Percentiles rank a stretch among this genome's conserved stretches.
Conservation (phyloP, 2,888 invertebrate species). For the Cantharis flavilabris region DNA sequence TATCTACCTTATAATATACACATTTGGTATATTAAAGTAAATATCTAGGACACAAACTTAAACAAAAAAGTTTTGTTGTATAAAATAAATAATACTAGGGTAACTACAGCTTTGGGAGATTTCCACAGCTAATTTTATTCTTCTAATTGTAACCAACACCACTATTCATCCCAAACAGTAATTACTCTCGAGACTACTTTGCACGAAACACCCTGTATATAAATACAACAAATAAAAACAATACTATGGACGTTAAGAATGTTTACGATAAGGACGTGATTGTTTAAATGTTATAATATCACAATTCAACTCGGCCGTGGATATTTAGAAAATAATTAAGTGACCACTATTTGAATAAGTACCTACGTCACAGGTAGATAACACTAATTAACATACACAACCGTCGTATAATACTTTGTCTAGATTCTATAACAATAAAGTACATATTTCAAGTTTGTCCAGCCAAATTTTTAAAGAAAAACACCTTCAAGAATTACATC, state of each 20-base stretch:
- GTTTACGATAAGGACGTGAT: not conserved
- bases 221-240: not conserved
- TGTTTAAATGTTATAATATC: not conserved
- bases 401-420: not conserved
- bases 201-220: not conserved
- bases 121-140: not conserved
- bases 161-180: not conserved
- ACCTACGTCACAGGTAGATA: not conserved
- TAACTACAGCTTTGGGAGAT: not conserved
- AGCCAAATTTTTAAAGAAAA: not conserved
- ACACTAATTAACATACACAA: not conserved
- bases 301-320: not conserved
- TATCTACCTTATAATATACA: not conserved
- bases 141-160: not conserved
- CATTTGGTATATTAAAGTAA: not conserved
- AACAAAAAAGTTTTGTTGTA: not conserved
- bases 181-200: not conserved
- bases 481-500: not conserved
- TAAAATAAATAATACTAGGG: not conserved
- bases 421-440: not conserved
- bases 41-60: not conserved
- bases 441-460: not conserved
- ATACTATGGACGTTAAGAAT: not conserved
- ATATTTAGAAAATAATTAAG: not conserved
- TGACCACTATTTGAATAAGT: not conserved